A percentile compares a stretch with the other conserved stretches of the same genome.
Conservation (phyloP, 2,888 invertebrate species). For the Oxyteleia sp. region DNA sequence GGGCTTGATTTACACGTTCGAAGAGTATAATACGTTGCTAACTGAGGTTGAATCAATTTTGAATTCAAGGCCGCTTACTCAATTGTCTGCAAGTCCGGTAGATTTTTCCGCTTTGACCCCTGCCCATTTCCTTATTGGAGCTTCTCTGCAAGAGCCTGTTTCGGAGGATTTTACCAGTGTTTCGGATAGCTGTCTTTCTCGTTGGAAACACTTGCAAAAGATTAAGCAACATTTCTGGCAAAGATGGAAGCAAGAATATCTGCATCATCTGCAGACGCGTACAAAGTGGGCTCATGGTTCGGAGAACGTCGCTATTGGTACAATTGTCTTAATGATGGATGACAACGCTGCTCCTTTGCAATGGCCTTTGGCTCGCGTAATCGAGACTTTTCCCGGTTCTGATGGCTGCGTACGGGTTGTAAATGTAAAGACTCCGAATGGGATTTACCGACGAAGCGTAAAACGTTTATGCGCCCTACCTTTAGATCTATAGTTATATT, state of each 20-base stretch:
- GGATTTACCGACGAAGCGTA: no score
- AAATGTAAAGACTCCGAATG: no score
- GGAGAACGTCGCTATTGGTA: not conserved
- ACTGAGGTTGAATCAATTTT: conserved; percentile 72
- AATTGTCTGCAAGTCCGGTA: conserved; percentile 40
- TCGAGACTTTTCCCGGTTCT: no score
- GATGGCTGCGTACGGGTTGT: no score
- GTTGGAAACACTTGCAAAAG: no score
- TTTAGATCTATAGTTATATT: no score
- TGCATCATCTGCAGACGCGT: conserved; percentile 3
- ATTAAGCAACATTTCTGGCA: no score
- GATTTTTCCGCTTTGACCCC: conserved; percentile 76
- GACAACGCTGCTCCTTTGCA: not conserved
- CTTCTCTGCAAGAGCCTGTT: conserved; percentile 2
- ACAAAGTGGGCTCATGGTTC: not conserved
- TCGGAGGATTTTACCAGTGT: not conserved
- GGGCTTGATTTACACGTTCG: conserved; percentile 45
- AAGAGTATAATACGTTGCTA: conserved; percentile 72
- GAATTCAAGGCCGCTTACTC: conserved; percentile 67
- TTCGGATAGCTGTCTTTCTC: not conserved
- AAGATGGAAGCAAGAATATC: not conserved
- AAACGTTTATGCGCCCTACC: no score
- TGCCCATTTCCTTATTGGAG: conserved; percentile 76
- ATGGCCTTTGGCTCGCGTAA: no score
- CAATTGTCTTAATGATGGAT: not conserved